Conservation (phyloP, 2,113 vertebrate genomes). For the Neofelis nebulosa region DNA sequence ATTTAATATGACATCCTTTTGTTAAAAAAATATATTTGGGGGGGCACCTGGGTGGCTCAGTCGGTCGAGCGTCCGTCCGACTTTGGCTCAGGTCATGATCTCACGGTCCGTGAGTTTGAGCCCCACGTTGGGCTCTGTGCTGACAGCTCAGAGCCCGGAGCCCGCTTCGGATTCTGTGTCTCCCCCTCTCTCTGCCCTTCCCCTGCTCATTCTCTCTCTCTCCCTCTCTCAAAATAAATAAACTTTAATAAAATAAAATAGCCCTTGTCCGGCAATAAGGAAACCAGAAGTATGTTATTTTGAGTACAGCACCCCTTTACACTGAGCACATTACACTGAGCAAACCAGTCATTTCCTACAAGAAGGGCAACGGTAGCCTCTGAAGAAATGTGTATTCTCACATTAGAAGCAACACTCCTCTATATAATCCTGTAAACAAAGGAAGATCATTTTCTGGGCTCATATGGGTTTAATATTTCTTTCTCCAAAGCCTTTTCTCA, state of each 20-base stretch:
- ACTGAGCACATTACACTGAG: not conserved
- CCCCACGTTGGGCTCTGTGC: no score
- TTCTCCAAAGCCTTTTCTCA: conserved; percentile 4
- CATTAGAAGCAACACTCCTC: not conserved
- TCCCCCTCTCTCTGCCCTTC: no score
- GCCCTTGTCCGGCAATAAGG: not conserved
- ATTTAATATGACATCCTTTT: not conserved
- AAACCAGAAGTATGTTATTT: conserved; percentile 6
- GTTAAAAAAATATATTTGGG: not conserved
- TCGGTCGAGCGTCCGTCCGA: no score
- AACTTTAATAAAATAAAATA: no score
- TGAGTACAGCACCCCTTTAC: not conserved
- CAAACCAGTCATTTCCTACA: not conserved
- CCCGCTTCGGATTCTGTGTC: no score
- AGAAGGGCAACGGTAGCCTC: not conserved
- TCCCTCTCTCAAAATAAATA: no score
- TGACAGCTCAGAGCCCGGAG: no score
- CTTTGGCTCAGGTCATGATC: no score
- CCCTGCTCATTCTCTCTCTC: no score
- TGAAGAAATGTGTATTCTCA: not conserved
- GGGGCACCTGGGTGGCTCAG: no score
- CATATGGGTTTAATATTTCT: conserved; percentile 17
- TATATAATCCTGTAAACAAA: not conserved
- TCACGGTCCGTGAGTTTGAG: no score
- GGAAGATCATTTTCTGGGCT: not conserved